Evolutionary conservation across 2,797 vertebrate species (phyloP).

Genomic region (Columba guinea): DNA sequence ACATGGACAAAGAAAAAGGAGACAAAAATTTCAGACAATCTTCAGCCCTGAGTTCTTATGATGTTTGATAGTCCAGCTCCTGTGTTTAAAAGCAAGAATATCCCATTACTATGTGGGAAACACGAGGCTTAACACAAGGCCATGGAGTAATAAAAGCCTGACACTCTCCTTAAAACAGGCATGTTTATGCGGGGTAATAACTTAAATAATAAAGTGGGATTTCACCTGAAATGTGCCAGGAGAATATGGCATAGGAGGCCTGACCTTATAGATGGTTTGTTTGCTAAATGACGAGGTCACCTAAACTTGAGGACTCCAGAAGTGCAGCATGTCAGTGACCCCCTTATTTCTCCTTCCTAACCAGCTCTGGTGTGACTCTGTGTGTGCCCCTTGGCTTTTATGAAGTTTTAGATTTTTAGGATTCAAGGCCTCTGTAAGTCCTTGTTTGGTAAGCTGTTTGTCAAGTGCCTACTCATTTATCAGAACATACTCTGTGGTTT

Average conservation of each 20-base stretch:
- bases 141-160: background rate
- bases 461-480: background rate
- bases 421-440: background rate
- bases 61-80: background rate
- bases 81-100: background rate
- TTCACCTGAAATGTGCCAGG: background rate
- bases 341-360: background rate
- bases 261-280: background rate
- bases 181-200: background rate
- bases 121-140: background rate
- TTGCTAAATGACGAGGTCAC: background rate
- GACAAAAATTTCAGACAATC: background rate
- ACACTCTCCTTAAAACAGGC: background rate
- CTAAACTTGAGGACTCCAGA: background rate
- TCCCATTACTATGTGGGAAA: background rate
- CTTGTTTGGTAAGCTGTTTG: background rate
- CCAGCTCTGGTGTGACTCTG: background rate
- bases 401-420: background rate
- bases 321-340: background rate
- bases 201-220: background rate
- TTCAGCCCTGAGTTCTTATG: background rate
- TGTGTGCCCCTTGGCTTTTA: background rate
- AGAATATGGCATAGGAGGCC: background rate
- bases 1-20: background rate
- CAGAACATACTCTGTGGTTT: background rate